Evolutionary conservation across 1,140 invertebrate species (phyloP).

Genomic region (Drosophila elegans): DNA sequence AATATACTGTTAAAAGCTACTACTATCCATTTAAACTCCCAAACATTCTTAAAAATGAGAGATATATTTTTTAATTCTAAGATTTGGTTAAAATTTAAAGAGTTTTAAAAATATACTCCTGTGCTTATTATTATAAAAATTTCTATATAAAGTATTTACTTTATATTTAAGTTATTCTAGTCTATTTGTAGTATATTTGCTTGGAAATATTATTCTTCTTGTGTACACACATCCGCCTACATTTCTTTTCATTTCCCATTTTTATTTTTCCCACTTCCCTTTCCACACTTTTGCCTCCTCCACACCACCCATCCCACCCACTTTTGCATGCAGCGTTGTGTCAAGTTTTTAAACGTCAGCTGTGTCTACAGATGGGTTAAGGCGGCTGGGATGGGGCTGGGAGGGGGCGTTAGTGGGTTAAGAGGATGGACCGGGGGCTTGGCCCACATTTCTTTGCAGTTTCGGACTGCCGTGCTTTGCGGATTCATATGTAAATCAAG

Average conservation of each 20-base stretch:
- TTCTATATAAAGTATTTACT: no score
- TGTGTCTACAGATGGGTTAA: slow-evolving; percentile 43
- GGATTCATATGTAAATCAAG: slow-evolving; percentile 75
- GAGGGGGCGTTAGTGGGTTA: slow-evolving; percentile 12
- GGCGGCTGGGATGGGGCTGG: not conserved
- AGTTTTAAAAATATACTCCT: no score
- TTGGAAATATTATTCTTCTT: not conserved
- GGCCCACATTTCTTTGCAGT: slow-evolving; percentile 65
- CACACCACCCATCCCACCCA: not conserved
- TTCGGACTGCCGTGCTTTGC: slow-evolving; percentile 58
- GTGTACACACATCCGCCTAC: slow-evolving; percentile 54
- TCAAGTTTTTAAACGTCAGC: slow-evolving; percentile 72
- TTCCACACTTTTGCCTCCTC: not conserved
- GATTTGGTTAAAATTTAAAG: no score
- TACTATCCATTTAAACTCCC: no score
- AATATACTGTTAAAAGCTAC: not conserved
- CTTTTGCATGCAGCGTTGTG: slow-evolving; percentile 58
- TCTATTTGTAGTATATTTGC: not conserved
- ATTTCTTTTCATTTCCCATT: slow-evolving; percentile 56
- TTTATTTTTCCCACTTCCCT: slow-evolving; percentile 19
- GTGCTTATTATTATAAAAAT: no score
- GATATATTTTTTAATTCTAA: no score
- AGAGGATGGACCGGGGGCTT: slow-evolving; percentile 43
- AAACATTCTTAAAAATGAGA: no score
- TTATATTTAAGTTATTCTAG: no score